phyloP scores from a whole-genome alignment of 2,888 invertebrate genomes.

The Germaria angustata region DNA sequence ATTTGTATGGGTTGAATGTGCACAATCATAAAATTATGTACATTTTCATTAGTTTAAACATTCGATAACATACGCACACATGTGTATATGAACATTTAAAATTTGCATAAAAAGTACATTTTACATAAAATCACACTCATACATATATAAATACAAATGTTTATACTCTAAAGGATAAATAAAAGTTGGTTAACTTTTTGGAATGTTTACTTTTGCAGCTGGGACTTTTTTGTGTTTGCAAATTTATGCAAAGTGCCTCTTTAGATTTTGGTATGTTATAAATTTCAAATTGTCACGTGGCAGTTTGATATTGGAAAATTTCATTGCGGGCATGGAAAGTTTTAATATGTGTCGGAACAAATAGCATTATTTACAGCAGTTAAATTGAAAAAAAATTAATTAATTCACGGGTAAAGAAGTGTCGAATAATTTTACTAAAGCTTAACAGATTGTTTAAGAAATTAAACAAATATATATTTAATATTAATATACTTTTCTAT shows the following conservation, averaged over 20 bases:
- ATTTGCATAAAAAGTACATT: constrained; percentile 52
- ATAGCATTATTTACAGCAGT: too few relatives aligned
- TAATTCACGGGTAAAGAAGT: background rate
- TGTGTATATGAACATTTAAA: background rate
- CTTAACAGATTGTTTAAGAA: too few relatives aligned
- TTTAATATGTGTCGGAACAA: background rate
- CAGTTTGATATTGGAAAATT: background rate
- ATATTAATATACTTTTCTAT: too few relatives aligned
- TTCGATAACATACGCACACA: constrained; percentile 13
- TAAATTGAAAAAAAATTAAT: background rate
- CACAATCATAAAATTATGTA: constrained; percentile 24
- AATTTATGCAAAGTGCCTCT: background rate
- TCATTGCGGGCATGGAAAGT: background rate
- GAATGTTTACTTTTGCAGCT: constrained; percentile 2
- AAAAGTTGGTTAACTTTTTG: background rate
- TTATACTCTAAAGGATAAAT: background rate
- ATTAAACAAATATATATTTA: too few relatives aligned
- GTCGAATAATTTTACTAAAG: too few relatives aligned
- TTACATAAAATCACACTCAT: constrained; percentile 7
- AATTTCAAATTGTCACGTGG: background rate
- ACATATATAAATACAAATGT: too few relatives aligned
- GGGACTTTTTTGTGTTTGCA: background rate
- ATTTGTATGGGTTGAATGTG: background rate
- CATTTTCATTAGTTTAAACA: constrained; percentile 57
- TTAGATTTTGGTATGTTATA: background rate